Evolutionary conservation across 2,113 vertebrate species (phyloP).

Genomic region (Asarcornis scutulata): DNA sequence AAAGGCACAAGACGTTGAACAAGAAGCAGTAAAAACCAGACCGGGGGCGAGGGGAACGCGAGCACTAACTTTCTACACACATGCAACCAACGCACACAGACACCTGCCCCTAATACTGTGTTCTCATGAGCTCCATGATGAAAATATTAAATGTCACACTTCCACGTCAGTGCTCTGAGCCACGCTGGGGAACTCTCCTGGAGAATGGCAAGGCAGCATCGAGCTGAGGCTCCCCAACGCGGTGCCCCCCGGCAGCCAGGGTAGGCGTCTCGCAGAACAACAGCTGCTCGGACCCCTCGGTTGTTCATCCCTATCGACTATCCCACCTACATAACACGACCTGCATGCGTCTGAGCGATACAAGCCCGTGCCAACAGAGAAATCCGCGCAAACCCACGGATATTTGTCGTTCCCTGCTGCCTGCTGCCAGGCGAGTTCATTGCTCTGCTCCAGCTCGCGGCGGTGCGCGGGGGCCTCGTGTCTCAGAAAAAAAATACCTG

Average conservation of each 20-base stretch:
- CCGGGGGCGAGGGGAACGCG: fast-evolving
- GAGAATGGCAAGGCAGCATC: background rate
- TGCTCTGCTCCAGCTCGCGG: background rate
- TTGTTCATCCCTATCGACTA: background rate
- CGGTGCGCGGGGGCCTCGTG: background rate
- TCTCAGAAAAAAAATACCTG: conserved; percentile 73
- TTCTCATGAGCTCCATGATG: background rate
- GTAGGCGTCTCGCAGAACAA: background rate
- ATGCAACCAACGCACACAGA: background rate
- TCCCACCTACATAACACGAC: background rate
- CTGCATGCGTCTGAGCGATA: background rate
- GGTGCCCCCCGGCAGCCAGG: background rate
- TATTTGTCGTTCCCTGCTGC: background rate
- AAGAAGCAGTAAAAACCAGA: background rate
- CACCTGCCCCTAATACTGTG: background rate
- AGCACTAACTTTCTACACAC: background rate
- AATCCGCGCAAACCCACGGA: background rate
- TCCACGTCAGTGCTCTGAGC: background rate
- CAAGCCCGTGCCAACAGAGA: background rate
- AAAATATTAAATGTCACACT: background rate
- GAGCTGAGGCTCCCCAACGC: background rate
- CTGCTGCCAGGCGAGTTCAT: background rate
- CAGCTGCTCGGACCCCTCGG: background rate
- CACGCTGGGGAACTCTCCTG: background rate
- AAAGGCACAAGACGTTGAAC: background rate